Base-by-base conservation (phyloP, 2,797 vertebrate species). In the Discoglossus pictus region DNA sequence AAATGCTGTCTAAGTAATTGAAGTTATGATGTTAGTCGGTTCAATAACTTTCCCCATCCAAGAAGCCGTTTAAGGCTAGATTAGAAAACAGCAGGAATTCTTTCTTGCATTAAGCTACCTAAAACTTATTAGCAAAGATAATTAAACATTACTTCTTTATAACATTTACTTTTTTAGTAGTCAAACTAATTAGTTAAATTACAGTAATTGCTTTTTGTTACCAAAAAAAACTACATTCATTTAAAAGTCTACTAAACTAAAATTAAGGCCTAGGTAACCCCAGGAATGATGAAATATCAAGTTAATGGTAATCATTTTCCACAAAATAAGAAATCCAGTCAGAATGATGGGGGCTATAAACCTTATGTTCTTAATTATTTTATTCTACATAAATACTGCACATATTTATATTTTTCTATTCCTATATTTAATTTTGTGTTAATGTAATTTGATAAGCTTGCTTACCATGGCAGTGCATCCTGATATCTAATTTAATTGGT, bases 151-250 rank as follows among this genome's bases (percentile, higher is more conserved):
- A 56, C 48, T 60, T 61, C 63, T 31, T 65, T 65, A 66, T 65
- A 67, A 73, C 55, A 61, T 73, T 40, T 61, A 65, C 62, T 54
- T 67, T 72, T 70, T 73, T 61, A 61, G 63, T 67, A 73, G 64
- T 24, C 56, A 65, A 73, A 61, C 58, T 65, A 73, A 73, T 73
- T 73, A 67, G 64, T 55, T 61, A 66, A 67, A 73, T 66, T 73
- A 65, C 70, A 67, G 70, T 73, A 65, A 73, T 65, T 73, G 58
- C 34, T 56, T 61, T 61, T 62, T 68, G 13, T 15, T 50, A 46
- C 50, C 25, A 61, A 15, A 58, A n/a, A n/a, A 24, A 68, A 68
- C 9, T 23, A 52, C 40, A 53, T 64, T 24, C 35, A 21, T 31
- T 65, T 53, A 23, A 16, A 63, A 31, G 23, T 44, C 21, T 51